Conservation (phyloP, 2,797 vertebrate species). For the Erethizon dorsatum region DNA sequence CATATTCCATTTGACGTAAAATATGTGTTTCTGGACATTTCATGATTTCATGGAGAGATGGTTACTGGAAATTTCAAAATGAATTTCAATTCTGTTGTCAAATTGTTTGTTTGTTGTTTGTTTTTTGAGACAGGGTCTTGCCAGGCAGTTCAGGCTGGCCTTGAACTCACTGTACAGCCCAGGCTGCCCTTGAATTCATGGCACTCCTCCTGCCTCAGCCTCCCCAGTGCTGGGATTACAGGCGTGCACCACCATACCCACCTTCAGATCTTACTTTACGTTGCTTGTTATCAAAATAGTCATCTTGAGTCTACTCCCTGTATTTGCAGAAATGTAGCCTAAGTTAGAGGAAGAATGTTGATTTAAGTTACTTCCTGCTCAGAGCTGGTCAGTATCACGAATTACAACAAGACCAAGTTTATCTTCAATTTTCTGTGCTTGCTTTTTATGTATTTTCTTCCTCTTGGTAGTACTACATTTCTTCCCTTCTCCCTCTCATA, state of each 20-base stretch:
- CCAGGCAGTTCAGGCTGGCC: background rate
- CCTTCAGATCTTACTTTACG: background rate
- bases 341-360: background rate
- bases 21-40: slow-evolving; percentile 19
- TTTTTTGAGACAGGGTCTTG: background rate
- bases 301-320: slow-evolving; percentile 3
- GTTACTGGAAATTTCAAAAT: background rate
- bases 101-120: background rate
- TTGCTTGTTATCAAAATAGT: background rate
- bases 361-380: slow-evolving; percentile 29
- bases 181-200: background rate
- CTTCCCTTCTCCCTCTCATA: background rate
- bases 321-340: background rate
- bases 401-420: background rate
- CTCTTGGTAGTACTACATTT: background rate
- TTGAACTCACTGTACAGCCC: background rate
- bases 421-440: slow-evolving; percentile 5
- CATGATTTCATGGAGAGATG: background rate
- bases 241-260: background rate
- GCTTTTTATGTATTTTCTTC: slow-evolving; percentile 8
- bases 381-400: background rate
- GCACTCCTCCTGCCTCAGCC: background rate
- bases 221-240: background rate
- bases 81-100: slow-evolving; percentile 50
- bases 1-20: background rate